Evolutionary conservation across 2,888 invertebrate genomes (phyloP).

Genomic region (Oxyteleia sp.): DNA sequence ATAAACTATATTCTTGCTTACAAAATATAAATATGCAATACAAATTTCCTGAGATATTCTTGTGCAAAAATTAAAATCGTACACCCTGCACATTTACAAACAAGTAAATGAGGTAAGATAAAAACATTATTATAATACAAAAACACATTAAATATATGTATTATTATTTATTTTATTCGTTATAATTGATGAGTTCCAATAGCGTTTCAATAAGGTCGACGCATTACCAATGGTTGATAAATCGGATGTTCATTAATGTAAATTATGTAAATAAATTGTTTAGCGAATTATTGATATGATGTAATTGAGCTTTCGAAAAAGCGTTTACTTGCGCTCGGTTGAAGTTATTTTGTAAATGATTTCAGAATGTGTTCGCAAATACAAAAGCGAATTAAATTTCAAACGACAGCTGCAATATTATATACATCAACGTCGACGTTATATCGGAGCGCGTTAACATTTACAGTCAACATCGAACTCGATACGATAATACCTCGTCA

Average conservation of each 20-base stretch:
- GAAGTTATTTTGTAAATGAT: too few relatives aligned
- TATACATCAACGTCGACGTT: slow-evolving; percentile 1
- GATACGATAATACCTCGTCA: background rate
- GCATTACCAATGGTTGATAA: background rate
- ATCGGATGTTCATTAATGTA: background rate
- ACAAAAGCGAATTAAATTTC: background rate
- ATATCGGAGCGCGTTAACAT: slow-evolving; percentile 11
- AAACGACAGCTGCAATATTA: background rate
- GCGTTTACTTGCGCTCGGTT: background rate
- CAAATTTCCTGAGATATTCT: too few relatives aligned
- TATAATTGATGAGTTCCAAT: too few relatives aligned
- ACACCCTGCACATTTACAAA: too few relatives aligned
- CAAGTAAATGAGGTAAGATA: too few relatives aligned
- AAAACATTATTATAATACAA: too few relatives aligned
- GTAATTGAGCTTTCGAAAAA: background rate
- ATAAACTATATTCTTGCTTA: too few relatives aligned
- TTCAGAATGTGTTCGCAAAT: background rate
- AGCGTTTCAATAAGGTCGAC: background rate
- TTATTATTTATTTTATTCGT: too few relatives aligned
- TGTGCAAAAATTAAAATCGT: too few relatives aligned
- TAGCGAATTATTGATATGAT: background rate
- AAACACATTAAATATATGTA: too few relatives aligned
- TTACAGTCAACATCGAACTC: slow-evolving; percentile 6
- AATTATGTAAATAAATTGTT: background rate
- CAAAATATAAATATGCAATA: too few relatives aligned